These are phyloP conservation scores for Zapornia atra DNA, from an alignment of 2,113 vertebrate species.

Conservation along the genomic window DNA sequence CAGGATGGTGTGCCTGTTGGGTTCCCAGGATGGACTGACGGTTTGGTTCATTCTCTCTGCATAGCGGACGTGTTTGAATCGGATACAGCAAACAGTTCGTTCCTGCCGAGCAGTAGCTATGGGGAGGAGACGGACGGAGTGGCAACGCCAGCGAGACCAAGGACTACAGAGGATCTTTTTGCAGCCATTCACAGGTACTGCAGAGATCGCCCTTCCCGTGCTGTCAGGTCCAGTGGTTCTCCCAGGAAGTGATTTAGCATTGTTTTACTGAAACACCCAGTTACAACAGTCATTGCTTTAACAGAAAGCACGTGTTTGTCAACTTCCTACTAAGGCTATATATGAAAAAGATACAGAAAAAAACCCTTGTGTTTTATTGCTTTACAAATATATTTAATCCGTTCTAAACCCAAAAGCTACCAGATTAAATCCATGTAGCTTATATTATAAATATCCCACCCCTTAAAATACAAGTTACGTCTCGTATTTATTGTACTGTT, in stretches of 20 bases:
- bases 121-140: conserved; percentile 73
- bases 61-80: conserved; percentile 85
- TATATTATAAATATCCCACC: neutral
- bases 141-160: conserved; percentile 86
- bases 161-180: conserved; percentile 97
- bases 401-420: neutral
- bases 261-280: neutral
- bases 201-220: neutral
- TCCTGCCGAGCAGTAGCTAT: conserved; percentile 59
- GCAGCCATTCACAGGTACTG: conserved; percentile 96
- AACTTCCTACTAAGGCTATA: neutral
- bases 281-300: neutral
- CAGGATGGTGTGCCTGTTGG: neutral
- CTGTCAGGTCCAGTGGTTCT: neutral
- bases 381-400: neutral
- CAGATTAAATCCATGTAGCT: neutral
- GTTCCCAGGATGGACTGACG: neutral
- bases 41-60: neutral
- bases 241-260: neutral
- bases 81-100: conserved; percentile 61
- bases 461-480: neutral
- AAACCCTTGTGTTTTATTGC: neutral
- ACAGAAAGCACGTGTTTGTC: neutral
- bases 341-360: neutral
- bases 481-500: conserved; percentile 57